Base-by-base conservation (phyloP, 2,797 vertebrate species). In the Melanotaenia nigrans region DNA sequence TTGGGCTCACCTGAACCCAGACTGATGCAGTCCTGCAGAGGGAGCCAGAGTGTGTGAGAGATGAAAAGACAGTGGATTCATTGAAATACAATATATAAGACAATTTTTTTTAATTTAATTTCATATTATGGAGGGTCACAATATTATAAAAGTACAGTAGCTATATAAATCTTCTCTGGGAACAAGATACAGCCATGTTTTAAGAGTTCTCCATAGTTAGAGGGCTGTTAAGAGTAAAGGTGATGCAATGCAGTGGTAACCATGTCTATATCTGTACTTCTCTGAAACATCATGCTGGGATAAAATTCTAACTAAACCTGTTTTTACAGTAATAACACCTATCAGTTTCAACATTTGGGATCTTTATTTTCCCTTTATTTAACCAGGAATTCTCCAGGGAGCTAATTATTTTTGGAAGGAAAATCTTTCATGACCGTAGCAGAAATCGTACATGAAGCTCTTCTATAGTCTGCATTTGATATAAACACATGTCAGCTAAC, bases 1-100 rank as follows among this genome's bases (percentile, higher is more conserved):
- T 86, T 93, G 16, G 96, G 95, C 87, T 99, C 97, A 32, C 98
- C 97, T 0, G 96, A 97, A 35, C 97, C 98, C 87, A 97, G 91
- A 82, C 95, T 97, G 92, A 99, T 97, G 85, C 97, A 99, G 78
- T 99, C 98, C 97, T 99, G 83, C 71, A 45, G 45, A 72, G 28
- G 63, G 65, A 38, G 33, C 20, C 6, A 51, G 20, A 22, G 55
- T 22, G 18, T 30, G 12, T 38, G 28, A 45, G n/a, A 51, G 14
- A 40, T 13, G 18, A 4, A 61, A 28, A 24, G 65, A 45, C 7
- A 1, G 0, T 57, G 64, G 0, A 42, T 0, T 11, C 3, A 42
- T 20, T 40, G n/a, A 20, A 54, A 65, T 18, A 45, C 28, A 45
- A 45, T 45, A 45, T 45, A 45, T 20, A 18, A 45, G 20, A 18